phyloP scores from a whole-genome alignment of 1,140 invertebrate species.

The Nephila pilipes region DNA sequence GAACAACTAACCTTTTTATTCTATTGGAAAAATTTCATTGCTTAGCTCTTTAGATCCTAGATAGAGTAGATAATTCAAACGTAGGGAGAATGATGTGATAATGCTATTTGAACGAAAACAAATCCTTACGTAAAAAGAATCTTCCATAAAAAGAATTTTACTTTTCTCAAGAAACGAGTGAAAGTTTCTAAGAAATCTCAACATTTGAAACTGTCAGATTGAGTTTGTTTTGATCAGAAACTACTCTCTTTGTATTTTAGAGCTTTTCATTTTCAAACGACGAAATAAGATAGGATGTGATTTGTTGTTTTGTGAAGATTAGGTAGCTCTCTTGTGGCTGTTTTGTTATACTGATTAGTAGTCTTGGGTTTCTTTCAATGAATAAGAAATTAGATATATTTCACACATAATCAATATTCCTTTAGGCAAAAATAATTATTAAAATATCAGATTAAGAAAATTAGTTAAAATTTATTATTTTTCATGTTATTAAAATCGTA shows the following conservation, averaged over 20 bases:
- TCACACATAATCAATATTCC: too few species aligned
- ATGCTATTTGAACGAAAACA: background rate
- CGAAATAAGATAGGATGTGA: too few species aligned
- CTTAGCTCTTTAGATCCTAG: background rate
- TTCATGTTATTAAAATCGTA: too few species aligned
- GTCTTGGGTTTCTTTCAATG: too few species aligned
- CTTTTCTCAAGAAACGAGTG: background rate
- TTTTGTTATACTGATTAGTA: too few species aligned
- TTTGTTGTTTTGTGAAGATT: too few species aligned
- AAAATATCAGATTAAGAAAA: too few species aligned
- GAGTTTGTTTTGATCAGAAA: background rate
- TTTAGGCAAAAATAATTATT: too few species aligned
- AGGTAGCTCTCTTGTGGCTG: too few species aligned
- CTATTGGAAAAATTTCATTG: background rate
- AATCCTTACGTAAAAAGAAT: background rate
- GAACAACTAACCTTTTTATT: background rate
- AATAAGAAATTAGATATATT: too few species aligned
- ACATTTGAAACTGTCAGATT: background rate
- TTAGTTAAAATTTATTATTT: too few species aligned
- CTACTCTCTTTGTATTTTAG: background rate
- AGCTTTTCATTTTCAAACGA: too few species aligned
- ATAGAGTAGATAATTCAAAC: slow-evolving; percentile 15
- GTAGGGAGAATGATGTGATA: background rate
- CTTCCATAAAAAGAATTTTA: background rate
- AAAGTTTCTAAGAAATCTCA: background rate